Conservation (phyloP, 2,113 vertebrate genomes). For the Psilopogon haemacephalus region DNA sequence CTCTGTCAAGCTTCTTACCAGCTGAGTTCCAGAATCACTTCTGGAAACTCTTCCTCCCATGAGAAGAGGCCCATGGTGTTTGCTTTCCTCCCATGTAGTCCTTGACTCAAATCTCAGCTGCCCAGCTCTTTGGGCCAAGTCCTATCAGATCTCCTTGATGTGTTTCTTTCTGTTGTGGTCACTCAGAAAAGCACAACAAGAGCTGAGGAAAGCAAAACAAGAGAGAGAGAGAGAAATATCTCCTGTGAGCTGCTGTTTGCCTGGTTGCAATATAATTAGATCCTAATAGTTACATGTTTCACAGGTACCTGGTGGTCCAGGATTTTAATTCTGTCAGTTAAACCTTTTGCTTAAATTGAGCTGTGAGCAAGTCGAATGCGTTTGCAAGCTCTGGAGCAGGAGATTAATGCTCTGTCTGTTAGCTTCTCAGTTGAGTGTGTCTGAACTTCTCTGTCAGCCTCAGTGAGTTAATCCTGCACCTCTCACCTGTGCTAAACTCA, state of each 20-base stretch:
- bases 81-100: neutral
- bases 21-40: neutral
- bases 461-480: neutral
- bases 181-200: neutral
- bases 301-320: neutral
- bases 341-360: neutral
- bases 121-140: neutral
- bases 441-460: neutral
- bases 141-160: neutral
- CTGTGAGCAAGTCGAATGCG: neutral
- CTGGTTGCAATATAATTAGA: neutral
- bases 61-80: neutral
- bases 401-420: slow-evolving; percentile 11
- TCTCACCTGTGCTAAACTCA: slow-evolving; percentile 17
- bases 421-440: neutral
- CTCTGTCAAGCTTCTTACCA: neutral
- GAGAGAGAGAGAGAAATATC: neutral
- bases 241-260: neutral
- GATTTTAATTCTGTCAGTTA: neutral
- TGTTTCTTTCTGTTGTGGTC: neutral
- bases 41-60: neutral
- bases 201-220: neutral
- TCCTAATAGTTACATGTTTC: neutral
- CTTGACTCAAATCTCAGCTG: neutral
- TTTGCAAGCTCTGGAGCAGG: neutral